Conservation (phyloP, 2,888 invertebrate species). For the Stenotaenia linearis region DNA sequence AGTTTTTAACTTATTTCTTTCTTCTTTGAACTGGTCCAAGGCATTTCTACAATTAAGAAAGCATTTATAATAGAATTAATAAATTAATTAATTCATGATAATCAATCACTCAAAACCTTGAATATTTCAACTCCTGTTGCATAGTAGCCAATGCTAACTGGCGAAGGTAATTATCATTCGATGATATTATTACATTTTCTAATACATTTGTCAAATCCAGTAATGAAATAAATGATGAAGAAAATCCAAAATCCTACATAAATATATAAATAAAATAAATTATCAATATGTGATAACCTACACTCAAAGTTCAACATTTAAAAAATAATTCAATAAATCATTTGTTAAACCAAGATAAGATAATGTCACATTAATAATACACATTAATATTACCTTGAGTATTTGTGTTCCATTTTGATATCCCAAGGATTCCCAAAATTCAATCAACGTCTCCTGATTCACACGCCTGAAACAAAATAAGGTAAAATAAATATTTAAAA, state of each 20-base stretch:
- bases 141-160: constrained; percentile 32
- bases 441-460: constrained; percentile 44
- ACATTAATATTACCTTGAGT: constrained; percentile 35
- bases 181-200: constrained; percentile 33
- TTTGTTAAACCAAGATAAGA: background rate
- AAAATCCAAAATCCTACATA: constrained; percentile 35
- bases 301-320: background rate
- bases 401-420: constrained; percentile 44
- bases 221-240: constrained; percentile 11
- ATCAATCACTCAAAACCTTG: constrained; percentile 3
- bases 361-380: background rate
- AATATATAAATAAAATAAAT: background rate
- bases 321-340: too few relatives aligned
- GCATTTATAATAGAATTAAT: background rate
- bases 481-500: background rate
- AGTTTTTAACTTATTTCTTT: constrained; percentile 70
- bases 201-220: constrained; percentile 31
- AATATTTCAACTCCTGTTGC: constrained; percentile 33
- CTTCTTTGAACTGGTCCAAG: constrained; percentile 63
- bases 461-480: constrained; percentile 42
- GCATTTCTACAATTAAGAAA: constrained; percentile 47
- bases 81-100: background rate
- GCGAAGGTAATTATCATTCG: constrained; percentile 30
- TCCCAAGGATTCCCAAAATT: constrained; percentile 47
- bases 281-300: background rate